Evolutionary conservation across 2,888 invertebrate species (phyloP).

Genomic region (Vanessa cardui): DNA sequence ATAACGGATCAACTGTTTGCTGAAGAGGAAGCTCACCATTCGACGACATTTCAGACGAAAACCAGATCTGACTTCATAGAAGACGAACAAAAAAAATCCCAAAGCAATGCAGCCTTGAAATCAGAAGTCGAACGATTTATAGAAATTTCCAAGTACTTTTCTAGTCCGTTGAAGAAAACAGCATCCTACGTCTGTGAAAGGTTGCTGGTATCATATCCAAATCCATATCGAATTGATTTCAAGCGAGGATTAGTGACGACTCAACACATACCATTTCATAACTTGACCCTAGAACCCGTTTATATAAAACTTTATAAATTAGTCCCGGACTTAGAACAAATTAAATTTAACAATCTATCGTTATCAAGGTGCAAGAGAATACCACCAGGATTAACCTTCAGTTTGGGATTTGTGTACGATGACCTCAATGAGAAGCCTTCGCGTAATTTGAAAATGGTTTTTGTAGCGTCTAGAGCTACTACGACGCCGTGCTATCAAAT

Average conservation of each 20-base stretch:
- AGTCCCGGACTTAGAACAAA: conserved; percentile 66
- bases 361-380: conserved; percentile 65
- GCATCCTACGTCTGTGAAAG: conserved; percentile 72
- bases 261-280: conserved; percentile 66
- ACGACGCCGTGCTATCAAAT: conserved; percentile 74
- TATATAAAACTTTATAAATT: conserved; percentile 69
- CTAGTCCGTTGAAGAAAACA: conserved; percentile 67
- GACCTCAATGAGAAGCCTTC: conserved; percentile 64
- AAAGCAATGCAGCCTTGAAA: conserved; percentile 50
- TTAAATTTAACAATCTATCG: conserved; percentile 68
- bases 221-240: conserved; percentile 60
- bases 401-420: conserved; percentile 66
- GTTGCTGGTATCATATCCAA: conserved; percentile 65
- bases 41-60: too few species aligned
- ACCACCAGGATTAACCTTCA: conserved; percentile 70
- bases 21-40: neutral
- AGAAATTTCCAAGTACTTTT: conserved; percentile 74
- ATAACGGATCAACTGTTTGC: neutral
- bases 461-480: conserved; percentile 70
- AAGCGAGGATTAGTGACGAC: conserved; percentile 63
- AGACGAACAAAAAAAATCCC: conserved; percentile 42
- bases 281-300: conserved; percentile 67
- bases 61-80: conserved; percentile 12
- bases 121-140: conserved; percentile 67
- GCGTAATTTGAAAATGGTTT: conserved; percentile 64